Evolutionary conservation across 2,888 invertebrate genomes (phyloP).

Genomic region (Harpagoxenus sublaevis): DNA sequence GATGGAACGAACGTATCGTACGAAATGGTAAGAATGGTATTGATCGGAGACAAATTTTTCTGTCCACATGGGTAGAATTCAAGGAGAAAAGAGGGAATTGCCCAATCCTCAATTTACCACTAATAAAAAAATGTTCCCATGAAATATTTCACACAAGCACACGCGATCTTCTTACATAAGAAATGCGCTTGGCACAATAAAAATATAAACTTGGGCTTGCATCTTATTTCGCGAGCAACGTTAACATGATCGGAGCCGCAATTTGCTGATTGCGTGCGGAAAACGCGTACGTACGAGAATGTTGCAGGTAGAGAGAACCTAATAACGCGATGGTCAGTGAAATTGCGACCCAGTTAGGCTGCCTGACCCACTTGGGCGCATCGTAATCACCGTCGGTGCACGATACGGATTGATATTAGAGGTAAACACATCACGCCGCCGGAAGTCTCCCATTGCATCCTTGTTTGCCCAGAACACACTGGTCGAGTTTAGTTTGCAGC

Average conservation of each 20-base stretch:
- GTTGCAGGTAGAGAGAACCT: conserved; percentile 54
- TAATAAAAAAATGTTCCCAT: background rate
- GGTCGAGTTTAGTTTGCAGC: conserved; percentile 8
- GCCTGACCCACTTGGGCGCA: conserved; percentile 71
- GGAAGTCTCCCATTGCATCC: conserved; percentile 39
- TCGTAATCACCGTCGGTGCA: conserved; percentile 68
- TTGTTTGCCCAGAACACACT: conserved; percentile 63
- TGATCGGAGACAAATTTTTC: background rate
- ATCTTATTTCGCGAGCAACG: background rate
- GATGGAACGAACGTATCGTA: background rate
- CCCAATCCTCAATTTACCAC: background rate
- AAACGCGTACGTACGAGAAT: conserved; percentile 36
- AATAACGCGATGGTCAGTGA: conserved; percentile 71
- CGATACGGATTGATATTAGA: conserved; percentile 67
- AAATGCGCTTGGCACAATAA: background rate
- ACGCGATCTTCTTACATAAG: background rate
- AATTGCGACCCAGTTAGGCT: conserved; percentile 75
- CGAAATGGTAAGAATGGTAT: background rate
- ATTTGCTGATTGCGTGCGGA: conserved; percentile 32
- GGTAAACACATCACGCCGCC: conserved; percentile 61
- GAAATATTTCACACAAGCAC: background rate
- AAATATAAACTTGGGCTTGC: background rate
- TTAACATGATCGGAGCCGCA: background rate
- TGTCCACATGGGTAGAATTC: too few relatives aligned
- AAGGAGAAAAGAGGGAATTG: background rate